phyloP scores from a whole-genome alignment of 2,888 invertebrate genomes.

The Apodemia hepburni region DNA sequence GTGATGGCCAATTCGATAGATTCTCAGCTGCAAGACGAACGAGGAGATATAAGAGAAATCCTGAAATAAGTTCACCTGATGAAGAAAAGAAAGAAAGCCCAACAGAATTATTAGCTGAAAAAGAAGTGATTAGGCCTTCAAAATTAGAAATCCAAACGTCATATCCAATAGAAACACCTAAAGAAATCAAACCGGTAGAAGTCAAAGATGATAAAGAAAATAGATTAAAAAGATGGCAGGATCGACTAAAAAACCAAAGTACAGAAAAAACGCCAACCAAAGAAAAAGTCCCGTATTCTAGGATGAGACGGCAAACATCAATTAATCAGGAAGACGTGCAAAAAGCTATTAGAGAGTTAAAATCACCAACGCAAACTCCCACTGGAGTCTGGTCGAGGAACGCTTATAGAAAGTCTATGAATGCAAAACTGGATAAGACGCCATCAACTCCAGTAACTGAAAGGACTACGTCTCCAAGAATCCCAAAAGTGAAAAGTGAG shows the following conservation, averaged over 20 bases:
- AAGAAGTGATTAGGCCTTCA: conserved; percentile 72
- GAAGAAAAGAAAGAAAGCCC: conserved; percentile 73
- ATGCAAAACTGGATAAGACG: conserved; percentile 46
- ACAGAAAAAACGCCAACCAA: conserved; percentile 68
- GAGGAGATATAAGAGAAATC: conserved; percentile 86
- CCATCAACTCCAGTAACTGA: conserved; percentile 41
- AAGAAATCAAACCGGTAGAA: conserved; percentile 59
- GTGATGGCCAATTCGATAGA: conserved; percentile 91
- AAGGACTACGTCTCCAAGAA: conserved; percentile 66
- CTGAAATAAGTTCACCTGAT: conserved; percentile 79
- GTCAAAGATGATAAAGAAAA: conserved; percentile 78
- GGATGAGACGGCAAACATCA: conserved; percentile 83
- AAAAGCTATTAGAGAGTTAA: conserved; percentile 83
- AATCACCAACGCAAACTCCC: conserved; percentile 81
- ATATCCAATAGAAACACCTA: conserved; percentile 61
- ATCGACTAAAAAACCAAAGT: conserved; percentile 81
- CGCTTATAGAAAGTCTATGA: conserved; percentile 58
- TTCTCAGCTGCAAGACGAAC: conserved; percentile 91
- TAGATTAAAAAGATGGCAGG: conserved; percentile 85
- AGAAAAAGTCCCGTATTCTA: conserved; percentile 66
- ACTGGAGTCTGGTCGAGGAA: conserved; percentile 81
- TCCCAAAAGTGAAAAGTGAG: conserved; percentile 78
- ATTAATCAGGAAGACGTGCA: conserved; percentile 86
- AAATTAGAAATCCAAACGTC: conserved; percentile 76
- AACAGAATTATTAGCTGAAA: conserved; percentile 73